Evolutionary conservation across 2,797 vertebrate species (phyloP), one percentile per base, ranked within the genome.

Genomic region (Lacerta viridis): DNA sequence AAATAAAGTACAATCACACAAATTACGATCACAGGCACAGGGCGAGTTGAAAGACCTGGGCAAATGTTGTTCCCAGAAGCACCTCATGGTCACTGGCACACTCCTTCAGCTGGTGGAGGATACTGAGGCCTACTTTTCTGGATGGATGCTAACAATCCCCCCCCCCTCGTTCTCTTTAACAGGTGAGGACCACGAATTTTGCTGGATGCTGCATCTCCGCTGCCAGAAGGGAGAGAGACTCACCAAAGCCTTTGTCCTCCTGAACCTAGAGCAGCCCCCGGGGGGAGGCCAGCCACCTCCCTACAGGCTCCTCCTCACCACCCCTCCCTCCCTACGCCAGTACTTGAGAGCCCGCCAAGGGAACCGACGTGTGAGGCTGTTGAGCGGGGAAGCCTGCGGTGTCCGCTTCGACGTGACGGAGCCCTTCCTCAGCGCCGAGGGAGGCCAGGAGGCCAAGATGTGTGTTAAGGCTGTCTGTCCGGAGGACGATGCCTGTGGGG

Each of bases 381-480:
- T 92, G 39, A 89, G 61, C 3, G 8, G 36, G 1, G 36, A 82
- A 1, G 59, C 76, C 39, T 92, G 91, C 2, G 92, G 92, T 1
- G 3, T 83, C 29, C 88, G 86, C 18, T 91, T 87, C 1, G 87
- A 92, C 1, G 86, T 92, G 64, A 90, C 90, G 0, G 43, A 87
- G 50, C 89, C 91, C 64, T 89, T 93, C 77, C 90, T 87, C 2
- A 85, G 36, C 0, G 83, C 84, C 15, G 66, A 89, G 72, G 90
- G 87, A 18, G 89, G 80, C 29, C 79, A 1, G 7, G 72, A 64
- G 0, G 92, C 90, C 0, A 46, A 94, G 77, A 92, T 94, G 86
- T 94, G 93, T 2, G 68, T 93, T n/a, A 86, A 74, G 33, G 88
- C 80, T 0, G 41, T 89, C 15, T 93, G 93, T 27, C 82, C 89